Base-by-base conservation (phyloP, 2,888 invertebrate genomes). In the Brachyptera putata region DNA sequence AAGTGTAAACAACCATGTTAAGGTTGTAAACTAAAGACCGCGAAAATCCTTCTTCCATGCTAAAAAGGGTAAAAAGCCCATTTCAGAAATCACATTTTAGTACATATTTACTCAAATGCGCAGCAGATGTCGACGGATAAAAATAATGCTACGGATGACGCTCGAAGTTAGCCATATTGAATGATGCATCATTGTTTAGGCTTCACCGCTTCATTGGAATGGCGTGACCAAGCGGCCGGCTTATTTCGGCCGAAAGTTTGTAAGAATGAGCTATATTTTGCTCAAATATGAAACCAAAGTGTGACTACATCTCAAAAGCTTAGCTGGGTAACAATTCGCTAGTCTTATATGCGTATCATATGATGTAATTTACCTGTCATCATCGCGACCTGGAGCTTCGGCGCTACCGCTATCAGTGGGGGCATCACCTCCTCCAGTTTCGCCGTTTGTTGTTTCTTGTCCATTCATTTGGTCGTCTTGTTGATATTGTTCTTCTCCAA, bases 311-410 rank as follows among this genome's bases (percentile, higher is more conserved):
- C 39, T 13, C 16, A 16, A 13, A 37, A n/a, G n/a, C n/a, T n/a
- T n/a, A n/a, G n/a, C n/a, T n/a, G n/a, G n/a, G n/a, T n/a, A n/a
- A n/a, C n/a, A n/a, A n/a, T n/a, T n/a, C n/a, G n/a, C n/a, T n/a
- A n/a, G n/a, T n/a, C n/a, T n/a, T n/a, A n/a, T n/a, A n/a, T n/a
- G n/a, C n/a, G n/a, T n/a, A n/a, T n/a, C n/a, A n/a, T n/a, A n/a
- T n/a, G n/a, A n/a, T n/a, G n/a, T n/a, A 26, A 61, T 66, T 60
- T 70, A 73, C 72, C 73, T 71, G 67, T 74, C 89, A 77, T 89
- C 89, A 79, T 89, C 89, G 73, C 87, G 85, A 72, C 85, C 85
- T 63, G 87, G 84, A 68, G 84, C 85, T 77, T 87, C 87, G 67
- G 85, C 85, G 76, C 84, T 84, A 69, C 86, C 86, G 76, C 86